Conservation (phyloP, 2,888 invertebrate species). For the Dicyrtomina minuta region DNA sequence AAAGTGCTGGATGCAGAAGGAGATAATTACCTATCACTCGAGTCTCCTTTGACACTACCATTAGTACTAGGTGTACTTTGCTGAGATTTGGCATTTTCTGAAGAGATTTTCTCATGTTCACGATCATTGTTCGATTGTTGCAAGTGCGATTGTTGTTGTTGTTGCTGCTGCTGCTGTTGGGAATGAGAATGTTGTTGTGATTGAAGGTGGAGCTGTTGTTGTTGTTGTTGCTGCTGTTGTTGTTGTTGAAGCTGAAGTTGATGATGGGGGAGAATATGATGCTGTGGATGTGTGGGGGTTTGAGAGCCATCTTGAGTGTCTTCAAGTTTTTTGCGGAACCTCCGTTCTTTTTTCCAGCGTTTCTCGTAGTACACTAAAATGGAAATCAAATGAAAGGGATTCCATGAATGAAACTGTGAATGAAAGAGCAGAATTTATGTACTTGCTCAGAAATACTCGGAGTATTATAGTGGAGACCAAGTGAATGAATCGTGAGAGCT, state of each 20-base stretch:
- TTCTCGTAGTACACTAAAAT: conserved; percentile 82
- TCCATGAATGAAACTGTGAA: conserved; percentile 25
- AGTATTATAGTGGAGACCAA: too few relatives aligned
- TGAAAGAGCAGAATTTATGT: conserved; percentile 21
- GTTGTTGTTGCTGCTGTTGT: conserved; percentile 35
- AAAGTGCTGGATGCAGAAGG: not conserved
- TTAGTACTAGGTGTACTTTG: conserved; percentile 51
- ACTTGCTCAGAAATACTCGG: too few relatives aligned
- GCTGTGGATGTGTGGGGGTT: conserved; percentile 25
- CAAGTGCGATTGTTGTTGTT: conserved; percentile 14
- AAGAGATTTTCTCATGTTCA: conserved; percentile 5
- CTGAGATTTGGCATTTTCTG: conserved; percentile 43
- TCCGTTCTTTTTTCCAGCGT: conserved; percentile 82
- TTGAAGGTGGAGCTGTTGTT: conserved; percentile 38
- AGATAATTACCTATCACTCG: conserved; percentile 52
- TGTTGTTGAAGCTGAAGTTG: conserved; percentile 29
- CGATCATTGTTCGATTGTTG: conserved; percentile 31
- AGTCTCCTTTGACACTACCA: conserved; percentile 51
- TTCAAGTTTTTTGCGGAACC: conserved; percentile 82
- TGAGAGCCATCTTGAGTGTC: conserved; percentile 42
- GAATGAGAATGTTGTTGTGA: conserved; percentile 41
- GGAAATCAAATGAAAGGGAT: conserved; percentile 5
- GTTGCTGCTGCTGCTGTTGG: conserved; percentile 42
- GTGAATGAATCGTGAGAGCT: too few relatives aligned
- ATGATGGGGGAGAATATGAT: too few relatives aligned